Conservation (phyloP, 2,888 invertebrate species). For the Eledona agricola region DNA sequence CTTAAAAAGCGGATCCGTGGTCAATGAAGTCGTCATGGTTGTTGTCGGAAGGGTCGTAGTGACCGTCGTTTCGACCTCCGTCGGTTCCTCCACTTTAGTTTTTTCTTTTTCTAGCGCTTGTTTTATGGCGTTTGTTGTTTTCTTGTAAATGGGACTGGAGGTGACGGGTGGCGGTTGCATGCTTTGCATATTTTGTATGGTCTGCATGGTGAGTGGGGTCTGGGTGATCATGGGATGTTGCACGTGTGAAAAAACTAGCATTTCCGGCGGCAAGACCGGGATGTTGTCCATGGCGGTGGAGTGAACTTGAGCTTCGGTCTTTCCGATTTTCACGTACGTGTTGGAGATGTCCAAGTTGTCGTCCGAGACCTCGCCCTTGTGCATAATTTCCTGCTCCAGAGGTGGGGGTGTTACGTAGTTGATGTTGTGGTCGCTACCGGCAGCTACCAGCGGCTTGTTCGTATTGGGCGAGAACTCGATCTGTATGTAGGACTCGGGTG, state of each 20-base stretch:
- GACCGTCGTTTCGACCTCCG: slow-evolving; percentile 52
- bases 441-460: slow-evolving; percentile 44
- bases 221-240: slow-evolving; percentile 40
- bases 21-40: slow-evolving; percentile 60
- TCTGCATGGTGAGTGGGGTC: slow-evolving; percentile 51
- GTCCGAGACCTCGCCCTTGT: slow-evolving; percentile 61
- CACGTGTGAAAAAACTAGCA: slow-evolving; percentile 43
- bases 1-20: slow-evolving; percentile 70
- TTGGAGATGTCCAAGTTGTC: slow-evolving; percentile 59
- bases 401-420: slow-evolving; percentile 53
- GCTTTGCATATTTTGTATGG: slow-evolving; percentile 68
- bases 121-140: slow-evolving; percentile 43
- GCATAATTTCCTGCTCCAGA: slow-evolving; percentile 53
- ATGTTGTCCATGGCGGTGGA: slow-evolving; percentile 22
- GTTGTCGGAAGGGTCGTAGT: slow-evolving; percentile 17
- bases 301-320: slow-evolving; percentile 61
- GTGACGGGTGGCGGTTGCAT: slow-evolving; percentile 68
- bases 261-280: slow-evolving; percentile 16
- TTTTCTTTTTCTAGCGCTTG: slow-evolving; percentile 49
- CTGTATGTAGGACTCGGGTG: slow-evolving; percentile 48
- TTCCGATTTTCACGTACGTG: slow-evolving; percentile 62
- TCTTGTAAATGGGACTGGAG: slow-evolving; percentile 44
- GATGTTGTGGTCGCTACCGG: slow-evolving; percentile 51
- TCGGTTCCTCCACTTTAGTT: slow-evolving; percentile 28
- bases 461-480: slow-evolving; percentile 46